Conservation (phyloP, 2,797 vertebrate genomes). For the Sebastiscus albofasciatus region DNA sequence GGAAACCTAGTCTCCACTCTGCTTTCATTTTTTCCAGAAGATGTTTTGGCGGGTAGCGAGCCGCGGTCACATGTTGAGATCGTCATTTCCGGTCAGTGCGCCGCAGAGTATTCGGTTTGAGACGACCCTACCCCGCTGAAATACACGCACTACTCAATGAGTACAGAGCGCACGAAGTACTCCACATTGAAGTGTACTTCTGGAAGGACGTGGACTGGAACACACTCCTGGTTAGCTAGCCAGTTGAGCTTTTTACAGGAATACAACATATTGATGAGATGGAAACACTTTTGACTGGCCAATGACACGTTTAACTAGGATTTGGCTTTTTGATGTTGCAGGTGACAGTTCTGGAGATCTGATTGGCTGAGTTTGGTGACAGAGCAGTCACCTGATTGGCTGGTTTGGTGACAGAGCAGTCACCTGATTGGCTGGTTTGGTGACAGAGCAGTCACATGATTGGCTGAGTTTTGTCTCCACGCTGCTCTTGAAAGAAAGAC, state of each 20-base stretch:
- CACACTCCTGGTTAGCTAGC: background rate
- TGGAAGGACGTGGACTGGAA: too few relatives aligned
- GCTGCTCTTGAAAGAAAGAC: background rate
- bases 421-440: constrained; percentile 47
- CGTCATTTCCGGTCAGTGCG: too few relatives aligned
- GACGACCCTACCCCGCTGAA: too few relatives aligned
- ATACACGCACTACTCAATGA: too few relatives aligned
- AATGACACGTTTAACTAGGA: too few relatives aligned
- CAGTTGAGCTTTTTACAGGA: background rate
- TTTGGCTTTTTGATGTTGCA: background rate
- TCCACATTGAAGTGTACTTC: too few relatives aligned
- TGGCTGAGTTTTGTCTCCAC: background rate
- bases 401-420: background rate
- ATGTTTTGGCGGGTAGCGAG: too few relatives aligned
- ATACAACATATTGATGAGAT: background rate
- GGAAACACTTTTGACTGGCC: background rate
- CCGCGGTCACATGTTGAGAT: too few relatives aligned
- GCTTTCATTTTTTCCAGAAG: too few relatives aligned
- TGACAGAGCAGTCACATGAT: background rate
- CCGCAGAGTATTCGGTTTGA: too few relatives aligned
- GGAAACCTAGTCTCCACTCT: too few relatives aligned
- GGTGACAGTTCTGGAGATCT: background rate
- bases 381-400: background rate
- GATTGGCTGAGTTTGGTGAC: constrained; percentile 50
- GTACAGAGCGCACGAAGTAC: too few relatives aligned